Base-by-base conservation (phyloP, 2,797 vertebrate species). In the Siniperca obscura region DNA sequence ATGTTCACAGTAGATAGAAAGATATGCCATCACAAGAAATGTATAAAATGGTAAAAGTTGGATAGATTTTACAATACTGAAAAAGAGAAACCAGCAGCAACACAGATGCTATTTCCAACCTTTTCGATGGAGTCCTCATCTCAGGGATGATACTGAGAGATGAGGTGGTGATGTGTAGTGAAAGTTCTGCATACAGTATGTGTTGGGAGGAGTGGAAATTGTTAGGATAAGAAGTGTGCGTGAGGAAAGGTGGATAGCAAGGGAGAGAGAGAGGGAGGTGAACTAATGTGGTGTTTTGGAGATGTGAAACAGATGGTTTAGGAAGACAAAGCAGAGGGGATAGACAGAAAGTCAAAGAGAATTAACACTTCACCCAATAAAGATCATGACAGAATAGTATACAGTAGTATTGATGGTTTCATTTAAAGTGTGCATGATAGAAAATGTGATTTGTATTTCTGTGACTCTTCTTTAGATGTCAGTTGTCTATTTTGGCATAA, bases 251-350 rank as follows among this genome's bases (percentile, higher is more conserved):
- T 75, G 66, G 56, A 64, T 59, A 62, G 56, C 65, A 19, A 65
- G 79, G 52, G 62, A 56, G 78, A 70, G 21, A 34, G 75, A 9
- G 42, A 25, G 64, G 50, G 53, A 81, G 67, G 27, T 55, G 61
- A 74, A 83, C 75, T 89, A 83, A 90, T 90, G 82, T 89, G 85
- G 87, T 91, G 90, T 80, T 82, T 74, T 16, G 19, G 64, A 85
- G 55, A 89, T 83, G 65, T 85, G 65, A 85, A 81, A 80, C 74
- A 76, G 71, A 70, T 64, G 57, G 69, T 44, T 53, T 21, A 84
- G 25, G 42, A 73, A 78, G 52, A 70, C 40, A 62, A 61, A 66
- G 72, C 76, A 44, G 65, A 56, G 21, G 46, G 52, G 62, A 56
- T 16, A 5, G 74, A 80, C 11, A 62, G 48, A 81, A 76, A 74